Conservation (phyloP, 2,113 vertebrate species). For the Chrysemys picta region DNA sequence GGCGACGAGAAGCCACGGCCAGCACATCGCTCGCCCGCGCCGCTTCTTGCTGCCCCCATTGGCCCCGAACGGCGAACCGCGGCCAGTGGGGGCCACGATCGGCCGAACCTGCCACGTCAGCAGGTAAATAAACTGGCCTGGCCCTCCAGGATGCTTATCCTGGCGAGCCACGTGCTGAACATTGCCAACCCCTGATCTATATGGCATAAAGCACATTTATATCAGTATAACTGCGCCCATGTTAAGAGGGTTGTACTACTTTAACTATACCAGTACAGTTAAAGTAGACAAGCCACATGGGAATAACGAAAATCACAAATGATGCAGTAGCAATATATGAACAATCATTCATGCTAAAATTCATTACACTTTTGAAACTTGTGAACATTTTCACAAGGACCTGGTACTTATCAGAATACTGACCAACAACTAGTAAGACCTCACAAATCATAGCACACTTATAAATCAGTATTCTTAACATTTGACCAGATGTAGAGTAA, state of each 20-base stretch:
- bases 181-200: not conserved
- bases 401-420: not conserved
- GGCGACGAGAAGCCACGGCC: too few species aligned
- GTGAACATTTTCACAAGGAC: not conserved
- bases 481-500: not conserved
- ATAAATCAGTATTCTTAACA: not conserved
- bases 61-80: too few species aligned
- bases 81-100: too few species aligned
- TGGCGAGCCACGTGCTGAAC: too few species aligned
- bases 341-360: not conserved
- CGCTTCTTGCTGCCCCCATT: too few species aligned
- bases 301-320: not conserved
- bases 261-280: not conserved
- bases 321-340: not conserved
- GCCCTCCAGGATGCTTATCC: too few species aligned
- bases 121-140: too few species aligned
- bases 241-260: not conserved
- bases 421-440: not conserved
- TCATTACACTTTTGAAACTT: not conserved
- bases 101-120: too few species aligned
- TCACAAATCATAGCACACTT: not conserved
- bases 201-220: not conserved
- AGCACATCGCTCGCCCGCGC: too few species aligned
- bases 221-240: not conserved
- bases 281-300: not conserved